Evolutionary conservation across 2,888 invertebrate genomes (phyloP).

Genomic region (Byasa hedistus): DNA sequence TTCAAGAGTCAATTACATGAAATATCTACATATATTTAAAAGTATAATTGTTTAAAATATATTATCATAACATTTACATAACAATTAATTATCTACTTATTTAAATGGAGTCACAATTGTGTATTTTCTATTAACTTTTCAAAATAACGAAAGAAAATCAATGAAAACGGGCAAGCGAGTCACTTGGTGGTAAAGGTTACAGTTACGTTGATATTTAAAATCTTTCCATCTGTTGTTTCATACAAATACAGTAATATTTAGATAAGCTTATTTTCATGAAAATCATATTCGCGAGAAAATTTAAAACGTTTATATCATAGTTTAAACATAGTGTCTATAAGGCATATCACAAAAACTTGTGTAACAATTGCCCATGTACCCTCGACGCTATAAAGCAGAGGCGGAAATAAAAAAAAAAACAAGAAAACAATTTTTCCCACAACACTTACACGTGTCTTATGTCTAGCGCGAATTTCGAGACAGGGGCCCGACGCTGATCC

Average conservation of each 20-base stretch:
- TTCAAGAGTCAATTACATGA: not conserved
- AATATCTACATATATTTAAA: not conserved
- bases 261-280: no score
- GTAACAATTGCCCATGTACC: constrained; percentile 9
- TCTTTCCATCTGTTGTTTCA: no score
- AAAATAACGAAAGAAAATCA: no score
- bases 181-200: no score
- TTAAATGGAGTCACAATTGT: no score
- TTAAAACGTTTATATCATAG: not conserved
- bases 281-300: not conserved
- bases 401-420: constrained; percentile 13
- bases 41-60: not conserved
- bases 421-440: constrained; percentile 28
- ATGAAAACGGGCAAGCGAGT: no score
- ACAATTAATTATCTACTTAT: no score
- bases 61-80: no score
- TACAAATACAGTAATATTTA: no score
- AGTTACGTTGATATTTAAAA: no score
- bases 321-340: not conserved
- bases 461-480: constrained; percentile 53
- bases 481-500: constrained; percentile 65
- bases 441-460: constrained; percentile 41
- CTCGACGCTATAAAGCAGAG: constrained; percentile 7
- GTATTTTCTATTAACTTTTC: no score
- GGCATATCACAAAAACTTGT: not conserved